Evolutionary conservation across 1,140 invertebrate species (phyloP).

Genomic region (Danaus plexippus): DNA sequence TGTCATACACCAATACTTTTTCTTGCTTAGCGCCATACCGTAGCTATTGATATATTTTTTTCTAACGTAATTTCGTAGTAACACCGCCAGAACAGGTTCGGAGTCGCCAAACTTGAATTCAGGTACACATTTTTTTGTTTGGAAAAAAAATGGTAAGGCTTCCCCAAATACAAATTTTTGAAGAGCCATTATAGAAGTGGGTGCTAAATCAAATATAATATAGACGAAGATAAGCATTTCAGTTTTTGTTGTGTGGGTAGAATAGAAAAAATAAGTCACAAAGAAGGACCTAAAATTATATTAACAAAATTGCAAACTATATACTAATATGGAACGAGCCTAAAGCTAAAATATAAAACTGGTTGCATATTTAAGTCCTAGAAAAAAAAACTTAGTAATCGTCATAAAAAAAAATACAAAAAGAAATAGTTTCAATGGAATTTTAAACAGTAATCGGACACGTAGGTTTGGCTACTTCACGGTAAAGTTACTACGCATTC

Average conservation of each 20-base stretch:
- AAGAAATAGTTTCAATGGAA: neutral
- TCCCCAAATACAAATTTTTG: slow-evolving; percentile 34
- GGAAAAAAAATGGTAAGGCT: slow-evolving; percentile 30
- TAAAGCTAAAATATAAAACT: no score
- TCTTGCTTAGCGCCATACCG: slow-evolving; percentile 51
- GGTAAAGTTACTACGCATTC: slow-evolving; percentile 31
- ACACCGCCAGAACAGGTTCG: slow-evolving; percentile 31
- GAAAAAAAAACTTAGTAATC: no score
- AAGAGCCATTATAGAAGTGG: slow-evolving; percentile 23
- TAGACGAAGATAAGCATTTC: neutral
- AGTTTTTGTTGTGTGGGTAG: no score
- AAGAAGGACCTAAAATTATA: no score
- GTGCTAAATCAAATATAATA: slow-evolving; percentile 22
- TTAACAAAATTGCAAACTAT: no score
- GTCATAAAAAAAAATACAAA: no score
- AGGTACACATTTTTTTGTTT: slow-evolving; percentile 45
- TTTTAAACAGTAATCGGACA: slow-evolving; percentile 11
- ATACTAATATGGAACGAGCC: no score
- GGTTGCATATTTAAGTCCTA: no score
- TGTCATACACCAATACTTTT: slow-evolving; percentile 21
- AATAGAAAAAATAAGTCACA: no score
- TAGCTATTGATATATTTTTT: slow-evolving; percentile 45
- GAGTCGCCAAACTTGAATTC: slow-evolving; percentile 20
- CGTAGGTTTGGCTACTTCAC: slow-evolving; percentile 2
- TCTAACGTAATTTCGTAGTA: slow-evolving; percentile 54